A percentile compares a stretch with the other conserved stretches of the same genome.
These are phyloP conservation scores for Phaenicophaeus curvirostris DNA, from an alignment of 2,797 vertebrate genomes.

Conservation along the genomic window DNA sequence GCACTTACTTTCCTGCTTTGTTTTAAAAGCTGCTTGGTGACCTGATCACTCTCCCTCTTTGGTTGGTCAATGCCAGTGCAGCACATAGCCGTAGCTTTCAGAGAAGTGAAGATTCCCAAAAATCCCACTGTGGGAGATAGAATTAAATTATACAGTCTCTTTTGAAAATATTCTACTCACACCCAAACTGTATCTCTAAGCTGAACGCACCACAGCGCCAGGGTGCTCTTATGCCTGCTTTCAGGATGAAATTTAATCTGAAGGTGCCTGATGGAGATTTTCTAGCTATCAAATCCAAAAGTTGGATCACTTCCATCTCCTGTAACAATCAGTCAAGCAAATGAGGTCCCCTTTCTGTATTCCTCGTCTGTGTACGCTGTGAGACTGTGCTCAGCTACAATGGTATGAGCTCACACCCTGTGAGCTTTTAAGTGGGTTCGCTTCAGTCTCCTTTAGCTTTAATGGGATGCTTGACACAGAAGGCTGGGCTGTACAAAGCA, in stretches of 20 bases:
- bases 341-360: neutral
- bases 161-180: neutral
- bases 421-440: neutral
- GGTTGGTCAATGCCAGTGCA: neutral
- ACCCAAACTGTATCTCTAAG: neutral
- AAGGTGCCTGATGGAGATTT: neutral
- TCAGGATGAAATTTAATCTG: neutral
- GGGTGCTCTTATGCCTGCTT: neutral
- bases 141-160: neutral
- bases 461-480: neutral
- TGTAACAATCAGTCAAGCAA: neutral
- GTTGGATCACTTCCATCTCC: neutral
- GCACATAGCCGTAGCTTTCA: fast-evolving
- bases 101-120: neutral
- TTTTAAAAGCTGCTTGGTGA: neutral
- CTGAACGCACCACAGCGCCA: neutral
- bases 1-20: neutral
- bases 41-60: neutral
- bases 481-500: neutral
- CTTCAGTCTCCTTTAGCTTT: neutral
- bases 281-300: neutral
- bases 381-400: neutral
- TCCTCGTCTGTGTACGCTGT: fast-evolving
- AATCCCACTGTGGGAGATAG: neutral
- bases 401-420: neutral